Base-by-base conservation (phyloP, 2,797 vertebrate species). In the Kryptopterus vitreolus region DNA sequence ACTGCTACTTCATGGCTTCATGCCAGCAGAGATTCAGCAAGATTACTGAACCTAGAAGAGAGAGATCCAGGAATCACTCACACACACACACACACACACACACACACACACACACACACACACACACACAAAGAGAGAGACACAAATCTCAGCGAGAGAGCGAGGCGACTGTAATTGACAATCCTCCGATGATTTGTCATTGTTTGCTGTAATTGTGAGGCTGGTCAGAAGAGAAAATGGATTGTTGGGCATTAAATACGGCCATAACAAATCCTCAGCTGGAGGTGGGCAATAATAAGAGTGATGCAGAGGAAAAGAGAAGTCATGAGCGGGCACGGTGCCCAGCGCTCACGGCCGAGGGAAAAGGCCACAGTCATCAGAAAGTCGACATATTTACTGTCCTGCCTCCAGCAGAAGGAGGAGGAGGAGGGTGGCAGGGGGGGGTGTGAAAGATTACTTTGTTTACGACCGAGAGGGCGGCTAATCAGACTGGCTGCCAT, bases 311-410 rank as follows among this genome's bases (percentile, higher is more conserved):
- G 91, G 91, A 89, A 91, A 91, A 85, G 88, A 92, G 90, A 89
- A 92, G 92, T 91, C 80, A 80, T 87, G 85, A 33, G 20, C 9
- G 84, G 91, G 92, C 90, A 50, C n/a, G 78, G 69, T 89, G 91
- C 91, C 91, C 90, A 84, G 90, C 82, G 78, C 86, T 52, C 46
- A 78, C 52, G 77, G 76, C 85, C 88, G 89, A 89, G 90, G 52
- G 87, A 92, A 92, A 91, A 88, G 81, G 86, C 91, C 89, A 87
- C 89, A 91, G 92, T 94, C 92, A 93, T 93, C 92, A 93, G 88
- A 93, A 92, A 92, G 84, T 91, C 88, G 92, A 91, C 90, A 88
- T 93, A 92, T 94, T 94, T 93, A 93, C 91, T 90, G 90, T 89
- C 84, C 82, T 52, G 85, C 82, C 88, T 90, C 83, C 74, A 84